Evolutionary conservation across 2,888 invertebrate species (phyloP), one percentile per base, ranked within the genome.

Genomic region (Deilephila elpenor): DNA sequence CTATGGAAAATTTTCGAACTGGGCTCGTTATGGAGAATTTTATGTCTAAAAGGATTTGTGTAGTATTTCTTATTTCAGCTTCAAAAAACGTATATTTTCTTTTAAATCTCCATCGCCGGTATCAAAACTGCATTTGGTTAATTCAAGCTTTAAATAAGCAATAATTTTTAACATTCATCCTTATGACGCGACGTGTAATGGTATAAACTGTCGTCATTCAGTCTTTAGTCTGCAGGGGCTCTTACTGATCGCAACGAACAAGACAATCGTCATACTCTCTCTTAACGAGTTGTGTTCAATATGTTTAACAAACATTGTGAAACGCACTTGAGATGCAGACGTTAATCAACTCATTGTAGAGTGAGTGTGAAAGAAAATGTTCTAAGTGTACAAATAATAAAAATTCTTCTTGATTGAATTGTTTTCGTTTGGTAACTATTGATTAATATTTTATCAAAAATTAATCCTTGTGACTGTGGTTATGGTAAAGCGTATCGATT

Each of bases 251-350:
- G 32, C 64, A 44, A 44, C 20, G 64, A 20, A 37, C 6, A 37
- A 34, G 19, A 64, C 64, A 64, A 44, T 44, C 44, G 20, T 56
- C 25, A 44, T 44, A 20, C 64, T 64, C 37, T 64, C 37, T 64
- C n/a, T 44, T 44, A 64, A 20, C 64, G 25, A 11, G 34, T 20
- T 14, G 64, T 64, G 11, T 44, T 64, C 44, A 64, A 64, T 20
- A 25, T 44, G 20, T 64, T 64, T 44, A 37, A 20, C 64, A 44
- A 64, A 64, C 37, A 64, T 20, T 11, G 44, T 44, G 11, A 64
- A 44, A 64, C 20, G 37, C 64, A 64, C 19, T 37, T 44, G 64
- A 37, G 44, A 25, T 44, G 11, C 37, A 44, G 5, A 34, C 34
- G n/a, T 56, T 5, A 19, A 56, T 56, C 19, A 56, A 64, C 32